phyloP scores from a whole-genome alignment of 2,113 vertebrate species.

The Thermophis baileyi region DNA sequence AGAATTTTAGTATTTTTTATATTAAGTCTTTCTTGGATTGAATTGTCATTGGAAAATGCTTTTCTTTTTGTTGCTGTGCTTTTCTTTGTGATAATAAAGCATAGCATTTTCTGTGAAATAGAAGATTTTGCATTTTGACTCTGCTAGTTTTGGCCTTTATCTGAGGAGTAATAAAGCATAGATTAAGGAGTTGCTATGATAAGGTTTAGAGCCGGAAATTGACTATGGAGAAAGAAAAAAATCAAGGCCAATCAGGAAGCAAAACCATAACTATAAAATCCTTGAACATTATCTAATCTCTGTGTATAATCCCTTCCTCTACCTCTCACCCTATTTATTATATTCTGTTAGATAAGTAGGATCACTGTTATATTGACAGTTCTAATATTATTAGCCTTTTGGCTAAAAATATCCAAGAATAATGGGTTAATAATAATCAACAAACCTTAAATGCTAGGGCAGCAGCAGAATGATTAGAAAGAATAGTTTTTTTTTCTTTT shows the following conservation, averaged over 20 bases:
- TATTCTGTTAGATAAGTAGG: not conserved
- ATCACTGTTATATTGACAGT: not conserved
- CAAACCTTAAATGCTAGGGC: not conserved
- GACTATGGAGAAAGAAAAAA: not conserved
- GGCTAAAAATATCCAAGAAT: not conserved
- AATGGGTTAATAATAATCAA: not conserved
- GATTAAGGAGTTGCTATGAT: not conserved
- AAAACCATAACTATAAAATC: not conserved
- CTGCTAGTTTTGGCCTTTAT: not conserved
- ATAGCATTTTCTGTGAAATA: not conserved
- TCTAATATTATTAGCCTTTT: not conserved
- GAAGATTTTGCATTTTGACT: not conserved
- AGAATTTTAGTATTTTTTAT: not conserved
- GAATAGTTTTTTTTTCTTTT: not conserved
- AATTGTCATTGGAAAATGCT: not conserved
- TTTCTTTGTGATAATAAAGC: not conserved
- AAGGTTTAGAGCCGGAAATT: not conserved
- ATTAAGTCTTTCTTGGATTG: not conserved
- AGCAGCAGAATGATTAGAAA: not conserved
- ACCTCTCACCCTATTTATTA: not conserved
- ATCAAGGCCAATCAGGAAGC: not conserved
- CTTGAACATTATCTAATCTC: not conserved
- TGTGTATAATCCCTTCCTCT: not conserved
- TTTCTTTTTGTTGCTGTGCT: not conserved
- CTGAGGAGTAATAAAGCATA: not conserved